Evolutionary conservation across 2,888 invertebrate species (phyloP).

Genomic region (Prenolepis imparis): DNA sequence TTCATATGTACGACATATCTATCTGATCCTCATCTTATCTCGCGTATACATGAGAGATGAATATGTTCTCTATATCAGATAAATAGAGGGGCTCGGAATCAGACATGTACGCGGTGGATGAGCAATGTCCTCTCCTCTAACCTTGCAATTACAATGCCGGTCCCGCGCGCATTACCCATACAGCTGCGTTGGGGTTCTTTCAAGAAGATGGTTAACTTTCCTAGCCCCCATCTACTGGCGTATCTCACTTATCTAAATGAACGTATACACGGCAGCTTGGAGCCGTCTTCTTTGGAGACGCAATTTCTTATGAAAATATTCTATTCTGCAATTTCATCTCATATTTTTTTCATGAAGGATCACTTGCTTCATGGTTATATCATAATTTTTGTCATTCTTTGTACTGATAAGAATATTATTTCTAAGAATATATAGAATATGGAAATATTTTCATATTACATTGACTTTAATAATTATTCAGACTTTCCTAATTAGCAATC

Average conservation of each 20-base stretch:
- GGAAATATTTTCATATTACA: neutral
- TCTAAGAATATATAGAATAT: neutral
- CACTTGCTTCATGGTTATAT: constrained; percentile 1
- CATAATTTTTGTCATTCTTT: neutral
- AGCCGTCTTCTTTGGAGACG: constrained; percentile 20
- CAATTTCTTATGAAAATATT: constrained; percentile 40
- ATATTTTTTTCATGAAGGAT: constrained; percentile 49
- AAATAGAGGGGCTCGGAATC: constrained; percentile 14
- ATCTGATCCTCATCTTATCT: constrained; percentile 20
- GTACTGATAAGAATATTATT: neutral
- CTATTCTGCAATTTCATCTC: constrained; percentile 39
- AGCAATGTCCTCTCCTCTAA: constrained; percentile 8
- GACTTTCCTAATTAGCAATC: neutral
- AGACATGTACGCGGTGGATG: constrained; percentile 13
- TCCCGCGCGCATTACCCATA: neutral
- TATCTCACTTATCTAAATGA: constrained; percentile 50
- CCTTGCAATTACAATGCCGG: constrained; percentile 33
- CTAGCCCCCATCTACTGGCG: neutral
- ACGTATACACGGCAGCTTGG: constrained; percentile 34
- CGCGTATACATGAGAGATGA: constrained; percentile 2
- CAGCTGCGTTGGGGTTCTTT: neutral
- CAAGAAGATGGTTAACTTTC: constrained; percentile 25
- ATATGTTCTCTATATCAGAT: constrained; percentile 27
- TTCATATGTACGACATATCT: neutral
- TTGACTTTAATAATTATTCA: neutral